Evolutionary conservation across 1,140 invertebrate genomes (phyloP).

Genomic region (Dysdera silvatica): DNA sequence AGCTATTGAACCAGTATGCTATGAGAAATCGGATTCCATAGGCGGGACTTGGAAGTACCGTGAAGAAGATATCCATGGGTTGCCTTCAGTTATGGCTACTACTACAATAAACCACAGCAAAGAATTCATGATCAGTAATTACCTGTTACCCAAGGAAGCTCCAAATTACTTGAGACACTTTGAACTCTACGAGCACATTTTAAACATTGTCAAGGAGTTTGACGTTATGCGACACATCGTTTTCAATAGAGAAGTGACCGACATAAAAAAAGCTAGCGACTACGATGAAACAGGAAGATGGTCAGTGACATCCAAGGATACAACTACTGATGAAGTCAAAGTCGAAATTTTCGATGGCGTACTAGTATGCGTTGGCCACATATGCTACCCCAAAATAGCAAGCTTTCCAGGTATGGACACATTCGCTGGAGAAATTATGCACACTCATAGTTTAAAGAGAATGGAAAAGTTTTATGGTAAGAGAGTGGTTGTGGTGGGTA

Average conservation of each 20-base stretch:
- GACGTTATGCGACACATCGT: neutral
- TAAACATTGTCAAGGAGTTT: neutral
- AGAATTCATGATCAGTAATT: conserved; percentile 47
- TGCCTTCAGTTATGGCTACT: conserved; percentile 25
- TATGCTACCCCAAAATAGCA: conserved; percentile 23
- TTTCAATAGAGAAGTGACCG: neutral
- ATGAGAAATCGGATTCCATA: conserved; percentile 36
- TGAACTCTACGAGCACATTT: neutral
- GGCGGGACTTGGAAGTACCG: conserved; percentile 50
- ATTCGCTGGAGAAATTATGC: conserved; percentile 46
- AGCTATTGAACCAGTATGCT: neutral
- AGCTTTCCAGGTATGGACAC: conserved; percentile 34
- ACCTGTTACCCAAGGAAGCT: conserved; percentile 38
- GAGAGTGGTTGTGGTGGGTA: conserved; percentile 47
- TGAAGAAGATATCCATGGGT: conserved; percentile 37
- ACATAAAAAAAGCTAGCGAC: conserved; percentile 35
- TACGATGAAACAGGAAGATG: conserved; percentile 41
- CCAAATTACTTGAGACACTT: conserved; percentile 40
- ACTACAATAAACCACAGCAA: conserved; percentile 24
- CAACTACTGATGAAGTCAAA: neutral
- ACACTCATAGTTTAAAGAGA: conserved; percentile 44
- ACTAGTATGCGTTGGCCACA: conserved; percentile 42
- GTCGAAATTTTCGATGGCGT: conserved; percentile 42
- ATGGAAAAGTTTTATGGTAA: conserved; percentile 40
- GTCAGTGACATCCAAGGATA: conserved; percentile 36